Conservation (phyloP, 2,797 vertebrate species). For the Enoplosus armatus region DNA sequence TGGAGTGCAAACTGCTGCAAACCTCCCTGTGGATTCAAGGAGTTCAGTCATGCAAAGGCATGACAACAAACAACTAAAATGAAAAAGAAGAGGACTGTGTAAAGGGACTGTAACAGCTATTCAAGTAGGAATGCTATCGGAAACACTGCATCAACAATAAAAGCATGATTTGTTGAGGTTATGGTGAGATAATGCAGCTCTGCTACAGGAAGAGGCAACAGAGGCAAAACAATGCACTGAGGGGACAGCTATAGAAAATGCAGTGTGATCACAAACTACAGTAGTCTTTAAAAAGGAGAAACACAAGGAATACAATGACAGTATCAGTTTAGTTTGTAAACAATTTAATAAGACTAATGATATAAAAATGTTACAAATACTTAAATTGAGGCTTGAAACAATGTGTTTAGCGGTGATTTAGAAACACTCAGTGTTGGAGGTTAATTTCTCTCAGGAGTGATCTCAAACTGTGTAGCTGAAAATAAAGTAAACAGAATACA, state of each 20-base stretch:
- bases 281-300: background rate
- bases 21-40: background rate
- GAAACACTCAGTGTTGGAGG: background rate
- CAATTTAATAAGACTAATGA: constrained; percentile 34
- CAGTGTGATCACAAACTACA: background rate
- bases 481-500: background rate
- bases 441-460: background rate
- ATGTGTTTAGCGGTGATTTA: background rate
- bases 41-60: background rate
- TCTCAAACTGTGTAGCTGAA: background rate
- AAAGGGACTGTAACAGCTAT: background rate
- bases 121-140: background rate
- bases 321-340: constrained; percentile 2
- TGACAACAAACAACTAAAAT: background rate
- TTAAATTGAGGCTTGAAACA: background rate
- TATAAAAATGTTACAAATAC: background rate
- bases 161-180: background rate
- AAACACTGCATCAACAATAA: background rate
- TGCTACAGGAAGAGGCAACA: background rate
- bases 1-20: background rate
- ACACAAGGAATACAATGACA: background rate
- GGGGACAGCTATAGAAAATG: background rate
- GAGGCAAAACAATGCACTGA: background rate
- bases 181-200: background rate
- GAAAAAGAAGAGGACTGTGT: background rate